These are phyloP conservation scores for Hyles euphorbiae DNA, from an alignment of 1,140 invertebrate genomes.

Conservation along the genomic window DNA sequence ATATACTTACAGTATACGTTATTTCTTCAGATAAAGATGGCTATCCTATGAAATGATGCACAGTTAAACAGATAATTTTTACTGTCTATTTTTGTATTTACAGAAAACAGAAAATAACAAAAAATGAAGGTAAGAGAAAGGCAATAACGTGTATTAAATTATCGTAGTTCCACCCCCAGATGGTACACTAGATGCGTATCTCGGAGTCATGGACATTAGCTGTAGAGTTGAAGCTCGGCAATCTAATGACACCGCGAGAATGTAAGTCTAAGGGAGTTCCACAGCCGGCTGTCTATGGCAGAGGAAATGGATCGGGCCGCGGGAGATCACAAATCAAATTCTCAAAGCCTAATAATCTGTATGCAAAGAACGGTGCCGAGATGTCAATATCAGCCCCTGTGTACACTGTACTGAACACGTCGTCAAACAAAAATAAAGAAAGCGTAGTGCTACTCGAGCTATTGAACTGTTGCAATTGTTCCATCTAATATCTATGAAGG, in stretches of 20 bases:
- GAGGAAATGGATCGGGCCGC: conserved; percentile 16
- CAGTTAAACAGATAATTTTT: conserved; percentile 81
- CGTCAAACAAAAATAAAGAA: conserved; percentile 35
- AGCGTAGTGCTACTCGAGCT: conserved; percentile 47
- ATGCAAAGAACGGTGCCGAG: conserved; percentile 28
- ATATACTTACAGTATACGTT: conserved; percentile 78
- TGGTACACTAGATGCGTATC: no score
- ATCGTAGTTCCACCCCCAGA: no score
- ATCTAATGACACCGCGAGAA: not conserved
- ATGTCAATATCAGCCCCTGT: conserved; percentile 25
- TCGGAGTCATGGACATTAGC: not conserved
- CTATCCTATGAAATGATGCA: conserved; percentile 81
- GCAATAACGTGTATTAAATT: not conserved
- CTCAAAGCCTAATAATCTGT: conserved; percentile 23
- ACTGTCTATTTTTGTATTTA: conserved; percentile 74
- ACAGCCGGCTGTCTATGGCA: conserved; percentile 10
- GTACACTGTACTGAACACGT: conserved; percentile 18
- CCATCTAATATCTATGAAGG: conserved; percentile 12
- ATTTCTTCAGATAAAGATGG: conserved; percentile 78
- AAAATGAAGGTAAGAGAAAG: conserved; percentile 28
- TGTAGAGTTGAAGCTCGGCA: conserved; percentile 1
- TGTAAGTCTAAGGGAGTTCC: conserved; percentile 1
- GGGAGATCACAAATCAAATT: conserved; percentile 13
- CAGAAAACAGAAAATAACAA: conserved; percentile 56
- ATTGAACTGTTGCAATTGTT: conserved; percentile 17